Base-by-base conservation (phyloP, 1,140 invertebrate species). In the Leguminivora glycinivorella region DNA sequence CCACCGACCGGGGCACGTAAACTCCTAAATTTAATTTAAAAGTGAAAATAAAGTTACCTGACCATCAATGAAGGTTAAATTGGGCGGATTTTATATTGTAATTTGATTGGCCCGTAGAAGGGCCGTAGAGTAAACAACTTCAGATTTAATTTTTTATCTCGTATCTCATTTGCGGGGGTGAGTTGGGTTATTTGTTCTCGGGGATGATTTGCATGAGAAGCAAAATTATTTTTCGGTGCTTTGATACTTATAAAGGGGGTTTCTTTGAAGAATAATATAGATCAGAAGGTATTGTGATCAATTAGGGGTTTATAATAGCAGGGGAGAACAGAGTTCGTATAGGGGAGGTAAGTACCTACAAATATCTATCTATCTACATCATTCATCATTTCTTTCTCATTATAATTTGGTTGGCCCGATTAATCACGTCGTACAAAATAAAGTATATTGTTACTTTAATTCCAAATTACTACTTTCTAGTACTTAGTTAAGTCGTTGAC, bases 91-190 rank as follows among this genome's bases (percentile, higher is more conserved):
- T 63, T 17, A 31, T 17, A 19, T 31, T 58, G 56, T 63, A 63
- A 63, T 63, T 63, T 19, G 29, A 29, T 29, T 63, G 26, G 14
- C 17, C 25, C 7, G 58, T 9, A 31, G 29, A 26, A 63, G n/a
- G 58, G 58, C 26, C 26, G 29, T 63, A 26, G 17, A 63, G 58
- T 63, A 63, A 63, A 63, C 58, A 63, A 34, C 29, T 60, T 31
- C 58, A 63, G 25, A 14, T 63, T 63, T 34, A 63, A 34, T 63
- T 63, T 63, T 63, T 63, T 25, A 63, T 29, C 29, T 63, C 26
- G 25, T 29, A 63, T 63, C 58, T 63, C n/a, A 34, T 63, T 63
- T 17, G 58, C 19, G 58, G 17, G 58, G n/a, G 58, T 29, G 58
- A 52, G 47, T 52, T 52, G 58, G 58, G 26, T 17, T 63, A 31